Conservation (phyloP, 2,113 vertebrate species). For the Ancistrus triradiatus region DNA sequence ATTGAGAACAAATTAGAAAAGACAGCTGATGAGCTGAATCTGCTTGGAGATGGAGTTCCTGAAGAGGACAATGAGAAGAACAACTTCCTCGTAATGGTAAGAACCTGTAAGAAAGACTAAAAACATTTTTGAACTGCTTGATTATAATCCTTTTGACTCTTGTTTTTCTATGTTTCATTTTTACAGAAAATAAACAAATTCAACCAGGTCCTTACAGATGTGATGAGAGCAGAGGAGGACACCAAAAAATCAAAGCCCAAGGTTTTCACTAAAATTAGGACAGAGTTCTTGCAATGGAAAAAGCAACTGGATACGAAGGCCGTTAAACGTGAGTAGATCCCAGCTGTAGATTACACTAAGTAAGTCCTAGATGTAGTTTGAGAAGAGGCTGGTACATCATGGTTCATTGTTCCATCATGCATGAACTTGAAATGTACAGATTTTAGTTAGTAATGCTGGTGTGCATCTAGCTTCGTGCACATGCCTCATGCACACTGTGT, state of each 20-base stretch:
- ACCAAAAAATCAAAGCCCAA: background rate
- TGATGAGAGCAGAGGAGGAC: slow-evolving; percentile 57
- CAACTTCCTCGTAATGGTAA: slow-evolving; percentile 38
- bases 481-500: no score
- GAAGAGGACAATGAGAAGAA: slow-evolving; percentile 17
- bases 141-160: background rate
- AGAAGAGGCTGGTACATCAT: no score
- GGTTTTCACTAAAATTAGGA: slow-evolving; percentile 61
- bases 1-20: slow-evolving; percentile 29
- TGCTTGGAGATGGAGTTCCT: slow-evolving; percentile 41
- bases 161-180: slow-evolving; percentile 13
- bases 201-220: slow-evolving; percentile 50
- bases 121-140: no score
- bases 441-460: no score
- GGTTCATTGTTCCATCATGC: no score
- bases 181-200: slow-evolving; percentile 67
- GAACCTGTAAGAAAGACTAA: background rate
- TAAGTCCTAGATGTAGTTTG: no score
- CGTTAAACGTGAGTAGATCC: slow-evolving; percentile 51
- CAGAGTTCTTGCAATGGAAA: slow-evolving; percentile 56
- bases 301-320: rapidly evolving
- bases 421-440: no score
- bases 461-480: no score
- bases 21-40: slow-evolving; percentile 19
- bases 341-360: no score